A percentile compares a stretch with the other conserved stretches of the same genome.
Conservation (phyloP, 2,113 vertebrate genomes). For the Cranoglanis bouderius region DNA sequence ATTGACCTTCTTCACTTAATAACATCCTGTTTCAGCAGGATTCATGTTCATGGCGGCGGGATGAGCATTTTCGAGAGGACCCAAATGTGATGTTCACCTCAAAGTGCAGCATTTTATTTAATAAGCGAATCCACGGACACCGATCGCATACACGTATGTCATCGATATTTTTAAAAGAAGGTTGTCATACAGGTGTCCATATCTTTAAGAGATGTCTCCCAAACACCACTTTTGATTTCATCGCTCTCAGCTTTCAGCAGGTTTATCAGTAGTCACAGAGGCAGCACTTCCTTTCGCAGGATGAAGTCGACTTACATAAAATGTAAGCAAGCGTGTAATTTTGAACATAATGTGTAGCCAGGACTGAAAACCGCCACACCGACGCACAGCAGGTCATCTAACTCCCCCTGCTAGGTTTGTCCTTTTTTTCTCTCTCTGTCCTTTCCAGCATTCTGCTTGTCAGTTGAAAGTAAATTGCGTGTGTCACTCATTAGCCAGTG, state of each 20-base stretch:
- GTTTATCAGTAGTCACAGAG: no score
- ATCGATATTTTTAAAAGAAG: neutral
- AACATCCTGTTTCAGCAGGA: neutral
- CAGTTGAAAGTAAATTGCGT: conserved; percentile 5
- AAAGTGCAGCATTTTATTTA: neutral
- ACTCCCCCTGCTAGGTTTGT: neutral
- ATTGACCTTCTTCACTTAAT: neutral
- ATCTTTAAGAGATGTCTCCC: neutral
- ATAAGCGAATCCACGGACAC: neutral
- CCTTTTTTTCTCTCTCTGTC: neutral
- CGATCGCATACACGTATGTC: neutral
- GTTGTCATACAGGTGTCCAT: neutral
- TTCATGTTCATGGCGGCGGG: neutral
- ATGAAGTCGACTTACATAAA: neutral
- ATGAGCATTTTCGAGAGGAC: neutral
- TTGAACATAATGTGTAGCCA: neutral
- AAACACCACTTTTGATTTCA: neutral
- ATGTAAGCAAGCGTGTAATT: neutral
- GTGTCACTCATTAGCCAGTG: conserved; percentile 3
- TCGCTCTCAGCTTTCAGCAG: no score
- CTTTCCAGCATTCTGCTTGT: neutral
- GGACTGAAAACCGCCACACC: neutral
- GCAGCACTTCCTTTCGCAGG: neutral
- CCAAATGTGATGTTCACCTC: neutral
- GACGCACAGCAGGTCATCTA: neutral